These are phyloP conservation scores for Centropristis striata DNA, from an alignment of 2,113 vertebrate genomes.

Conservation along the genomic window DNA sequence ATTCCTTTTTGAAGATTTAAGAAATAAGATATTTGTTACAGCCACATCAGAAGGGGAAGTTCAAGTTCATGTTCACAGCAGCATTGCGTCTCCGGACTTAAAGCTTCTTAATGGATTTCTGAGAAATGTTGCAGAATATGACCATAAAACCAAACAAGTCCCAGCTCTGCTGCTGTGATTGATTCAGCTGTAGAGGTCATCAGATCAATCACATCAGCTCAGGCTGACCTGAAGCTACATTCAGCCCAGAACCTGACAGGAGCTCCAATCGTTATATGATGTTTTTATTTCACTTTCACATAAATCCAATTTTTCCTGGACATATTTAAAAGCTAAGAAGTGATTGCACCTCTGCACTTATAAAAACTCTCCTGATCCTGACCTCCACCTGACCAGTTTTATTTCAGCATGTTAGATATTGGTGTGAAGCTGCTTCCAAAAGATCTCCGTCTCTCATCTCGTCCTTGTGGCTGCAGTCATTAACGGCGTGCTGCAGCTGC, in stretches of 20 bases:
- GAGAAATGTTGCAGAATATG: not conserved
- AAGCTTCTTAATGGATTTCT: too few relatives aligned
- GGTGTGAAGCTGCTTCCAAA: not conserved
- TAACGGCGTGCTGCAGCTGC: constrained; percentile 1
- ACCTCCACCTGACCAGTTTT: not conserved
- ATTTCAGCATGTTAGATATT: not conserved
- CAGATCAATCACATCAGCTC: not conserved
- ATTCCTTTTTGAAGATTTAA: too few relatives aligned
- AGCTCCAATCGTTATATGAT: too few relatives aligned
- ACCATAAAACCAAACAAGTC: not conserved
- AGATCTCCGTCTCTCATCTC: constrained; percentile 26
- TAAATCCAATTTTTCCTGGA: not conserved
- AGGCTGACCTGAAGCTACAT: not conserved
- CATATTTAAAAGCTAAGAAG: not conserved
- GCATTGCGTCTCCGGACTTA: too few relatives aligned
- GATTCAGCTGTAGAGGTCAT: not conserved
- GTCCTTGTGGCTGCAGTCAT: constrained; percentile 52
- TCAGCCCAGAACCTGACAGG: too few relatives aligned
- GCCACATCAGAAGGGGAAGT: too few relatives aligned
- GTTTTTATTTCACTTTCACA: not conserved
- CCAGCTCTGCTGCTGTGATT: not conserved
- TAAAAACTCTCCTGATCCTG: not conserved
- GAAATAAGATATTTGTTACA: too few relatives aligned
- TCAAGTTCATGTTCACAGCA: too few relatives aligned
- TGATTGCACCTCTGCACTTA: not conserved